Evolutionary conservation across 2,797 vertebrate species (phyloP).

Genomic region (Darevskia nairensis): DNA sequence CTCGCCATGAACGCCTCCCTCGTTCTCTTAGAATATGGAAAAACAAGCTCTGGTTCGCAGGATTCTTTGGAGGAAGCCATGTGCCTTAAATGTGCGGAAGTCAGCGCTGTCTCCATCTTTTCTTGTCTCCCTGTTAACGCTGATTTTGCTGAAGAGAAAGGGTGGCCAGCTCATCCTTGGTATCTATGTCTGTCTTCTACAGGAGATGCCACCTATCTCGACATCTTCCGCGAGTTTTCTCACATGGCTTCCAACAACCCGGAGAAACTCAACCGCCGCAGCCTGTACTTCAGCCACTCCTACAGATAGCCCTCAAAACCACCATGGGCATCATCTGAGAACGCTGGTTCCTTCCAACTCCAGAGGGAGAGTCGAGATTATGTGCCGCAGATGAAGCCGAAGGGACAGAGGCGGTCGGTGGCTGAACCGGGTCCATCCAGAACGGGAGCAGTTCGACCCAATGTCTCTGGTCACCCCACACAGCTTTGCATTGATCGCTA

Average conservation of each 20-base stretch:
- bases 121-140: not conserved
- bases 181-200: slow-evolving; percentile 38
- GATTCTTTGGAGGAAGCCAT: not conserved
- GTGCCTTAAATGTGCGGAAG: too few species aligned
- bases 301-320: slow-evolving; percentile 74
- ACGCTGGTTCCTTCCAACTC: not conserved
- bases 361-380: not conserved
- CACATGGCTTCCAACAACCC: slow-evolving; percentile 93
- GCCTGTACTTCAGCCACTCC: slow-evolving; percentile 85
- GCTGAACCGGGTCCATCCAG: not conserved
- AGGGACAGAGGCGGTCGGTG: not conserved
- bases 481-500: not conserved
- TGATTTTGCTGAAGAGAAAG: not conserved
- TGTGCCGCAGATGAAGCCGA: rapidly evolving
- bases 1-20: too few species aligned
- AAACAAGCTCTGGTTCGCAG: too few species aligned
- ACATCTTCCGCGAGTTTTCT: slow-evolving; percentile 92
- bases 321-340: too few species aligned
- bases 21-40: too few species aligned
- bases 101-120: too few species aligned
- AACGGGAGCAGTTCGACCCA: not conserved
- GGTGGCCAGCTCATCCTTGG: too few species aligned
- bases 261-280: slow-evolving; percentile 89
- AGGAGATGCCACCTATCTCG: slow-evolving; percentile 90
- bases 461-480: too few species aligned